Evolutionary conservation across 2,797 vertebrate genomes (phyloP).

Genomic region (Clarias pachynema): DNA sequence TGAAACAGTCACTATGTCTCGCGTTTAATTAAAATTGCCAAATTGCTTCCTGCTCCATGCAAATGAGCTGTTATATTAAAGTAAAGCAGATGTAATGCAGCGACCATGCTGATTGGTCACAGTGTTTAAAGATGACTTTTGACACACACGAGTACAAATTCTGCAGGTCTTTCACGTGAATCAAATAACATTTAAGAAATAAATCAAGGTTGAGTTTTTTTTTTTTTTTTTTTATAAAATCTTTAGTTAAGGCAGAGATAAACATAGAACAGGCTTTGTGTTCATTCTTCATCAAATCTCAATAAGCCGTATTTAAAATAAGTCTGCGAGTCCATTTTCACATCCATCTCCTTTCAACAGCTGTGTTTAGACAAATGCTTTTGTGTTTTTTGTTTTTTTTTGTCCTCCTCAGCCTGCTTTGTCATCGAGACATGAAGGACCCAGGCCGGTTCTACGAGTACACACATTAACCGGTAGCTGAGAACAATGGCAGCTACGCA

Average conservation of each 20-base stretch:
- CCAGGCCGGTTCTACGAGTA: conserved; percentile 25
- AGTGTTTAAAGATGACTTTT: background rate
- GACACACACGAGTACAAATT: background rate
- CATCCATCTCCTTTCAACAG: conserved; percentile 9
- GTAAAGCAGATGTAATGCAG: background rate
- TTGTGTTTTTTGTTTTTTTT: conserved; percentile 17
- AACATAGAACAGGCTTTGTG: background rate
- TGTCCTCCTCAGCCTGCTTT: conserved; percentile 10
- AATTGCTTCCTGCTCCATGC: background rate
- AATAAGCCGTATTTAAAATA: background rate
- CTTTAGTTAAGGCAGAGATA: background rate
- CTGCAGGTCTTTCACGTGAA: background rate
- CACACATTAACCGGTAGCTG: conserved; percentile 27
- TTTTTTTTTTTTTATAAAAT: too few relatives aligned
- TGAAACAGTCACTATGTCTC: background rate
- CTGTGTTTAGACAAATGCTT: conserved; percentile 34
- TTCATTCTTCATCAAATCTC: background rate
- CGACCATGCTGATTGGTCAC: background rate
- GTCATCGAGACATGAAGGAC: conserved; percentile 31
- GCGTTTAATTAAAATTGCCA: background rate
- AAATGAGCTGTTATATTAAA: background rate
- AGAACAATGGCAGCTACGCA: conserved; percentile 30
- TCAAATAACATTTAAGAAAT: background rate
- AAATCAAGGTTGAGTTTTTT: background rate
- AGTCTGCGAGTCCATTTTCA: background rate